These are phyloP conservation scores for Scopus umbretta DNA, from an alignment of 2,113 vertebrate genomes.

Conservation along the genomic window DNA sequence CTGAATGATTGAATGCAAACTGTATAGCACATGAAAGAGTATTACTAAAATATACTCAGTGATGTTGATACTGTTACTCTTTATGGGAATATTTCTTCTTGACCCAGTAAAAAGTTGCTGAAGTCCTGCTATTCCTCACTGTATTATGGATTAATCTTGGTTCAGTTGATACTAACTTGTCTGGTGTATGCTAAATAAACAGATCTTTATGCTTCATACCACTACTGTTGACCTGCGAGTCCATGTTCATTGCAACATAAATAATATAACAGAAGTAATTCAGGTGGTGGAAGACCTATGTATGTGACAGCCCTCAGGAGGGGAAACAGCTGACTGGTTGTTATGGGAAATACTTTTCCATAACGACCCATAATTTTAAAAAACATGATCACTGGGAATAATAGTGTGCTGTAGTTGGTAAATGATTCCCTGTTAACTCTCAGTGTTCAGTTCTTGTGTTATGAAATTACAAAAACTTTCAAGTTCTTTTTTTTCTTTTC, in stretches of 20 bases:
- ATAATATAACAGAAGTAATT: background rate
- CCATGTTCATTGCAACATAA: background rate
- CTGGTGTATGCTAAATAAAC: background rate
- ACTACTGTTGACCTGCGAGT: background rate
- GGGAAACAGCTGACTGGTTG: background rate
- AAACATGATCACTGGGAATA: background rate
- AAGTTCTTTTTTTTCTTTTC: background rate
- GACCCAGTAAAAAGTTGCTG: background rate
- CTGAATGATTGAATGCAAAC: background rate
- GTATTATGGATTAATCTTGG: background rate
- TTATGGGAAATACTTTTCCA: background rate
- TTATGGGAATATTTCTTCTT: background rate
- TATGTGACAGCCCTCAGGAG: background rate
- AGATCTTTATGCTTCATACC: background rate
- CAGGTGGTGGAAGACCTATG: background rate
- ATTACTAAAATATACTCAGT: background rate
- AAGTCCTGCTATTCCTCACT: background rate
- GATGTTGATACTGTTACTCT: background rate
- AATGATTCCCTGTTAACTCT: background rate
- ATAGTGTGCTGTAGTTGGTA: fast-evolving
- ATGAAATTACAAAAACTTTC: background rate
- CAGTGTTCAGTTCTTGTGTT: background rate
- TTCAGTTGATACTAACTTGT: background rate
- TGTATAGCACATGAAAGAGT: background rate
- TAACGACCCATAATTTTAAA: background rate